Conservation (phyloP, 2,797 vertebrate genomes). For the Smutsia temminckii region DNA sequence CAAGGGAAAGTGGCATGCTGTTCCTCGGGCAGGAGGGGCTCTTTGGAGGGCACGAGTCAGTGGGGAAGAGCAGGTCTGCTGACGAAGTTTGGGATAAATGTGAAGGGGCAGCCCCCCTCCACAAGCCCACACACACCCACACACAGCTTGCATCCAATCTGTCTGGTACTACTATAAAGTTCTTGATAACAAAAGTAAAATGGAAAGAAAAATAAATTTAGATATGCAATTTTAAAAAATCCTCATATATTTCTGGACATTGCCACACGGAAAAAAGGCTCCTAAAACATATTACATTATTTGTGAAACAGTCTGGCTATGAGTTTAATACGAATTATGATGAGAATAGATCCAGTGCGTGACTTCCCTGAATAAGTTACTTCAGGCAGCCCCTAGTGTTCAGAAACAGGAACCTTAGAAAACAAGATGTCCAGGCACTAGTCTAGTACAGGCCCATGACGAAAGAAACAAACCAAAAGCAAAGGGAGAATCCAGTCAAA, state of each 20-base stretch:
- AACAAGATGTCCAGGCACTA: background rate
- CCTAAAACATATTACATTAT: background rate
- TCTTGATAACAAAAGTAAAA: slow-evolving; percentile 7
- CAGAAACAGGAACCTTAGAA: slow-evolving; percentile 43
- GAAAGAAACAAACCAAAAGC: background rate
- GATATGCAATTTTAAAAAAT: background rate
- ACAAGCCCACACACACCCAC: background rate
- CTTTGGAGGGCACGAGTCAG: background rate
- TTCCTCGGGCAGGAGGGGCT: fast-evolving
- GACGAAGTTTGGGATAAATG: background rate
- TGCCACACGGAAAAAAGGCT: background rate
- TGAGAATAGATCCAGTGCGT: background rate
- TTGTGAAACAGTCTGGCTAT: background rate
- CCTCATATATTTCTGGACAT: background rate
- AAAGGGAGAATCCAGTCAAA: background rate
- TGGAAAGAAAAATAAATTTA: slow-evolving; percentile 43
- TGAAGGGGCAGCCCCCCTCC: background rate
- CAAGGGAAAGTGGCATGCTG: background rate
- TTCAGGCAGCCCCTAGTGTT: background rate
- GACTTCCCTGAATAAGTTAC: slow-evolving; percentile 46
- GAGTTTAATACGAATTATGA: slow-evolving; percentile 15
- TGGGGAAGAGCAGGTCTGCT: background rate
- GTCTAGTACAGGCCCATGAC: background rate
- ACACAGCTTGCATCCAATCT: background rate
- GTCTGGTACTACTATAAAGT: background rate